Percentiles rank a stretch among this genome's conserved stretches.
Evolutionary conservation across 2,797 vertebrate species (phyloP).

Genomic region (Buphagus erythrorhynchus): DNA sequence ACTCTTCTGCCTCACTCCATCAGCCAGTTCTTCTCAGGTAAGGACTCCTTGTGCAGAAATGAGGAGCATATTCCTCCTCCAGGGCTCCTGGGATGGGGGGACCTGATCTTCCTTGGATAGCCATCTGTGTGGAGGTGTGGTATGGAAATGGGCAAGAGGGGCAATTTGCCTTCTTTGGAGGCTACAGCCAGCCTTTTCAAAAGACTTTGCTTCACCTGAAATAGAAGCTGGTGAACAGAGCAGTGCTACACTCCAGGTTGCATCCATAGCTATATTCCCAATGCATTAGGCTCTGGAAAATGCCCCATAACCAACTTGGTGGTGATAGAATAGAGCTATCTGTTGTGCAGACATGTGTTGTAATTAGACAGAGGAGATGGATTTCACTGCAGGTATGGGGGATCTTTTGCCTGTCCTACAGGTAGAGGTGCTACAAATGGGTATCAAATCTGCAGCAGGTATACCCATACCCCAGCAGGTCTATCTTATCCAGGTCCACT

Average conservation of each 20-base stretch:
- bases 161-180: background rate
- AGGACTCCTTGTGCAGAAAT: slow-evolving; percentile 50
- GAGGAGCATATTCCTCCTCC: background rate
- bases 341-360: background rate
- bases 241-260: background rate
- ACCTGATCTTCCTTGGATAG: background rate
- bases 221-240: background rate
- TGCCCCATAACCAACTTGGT: background rate
- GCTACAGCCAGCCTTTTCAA: slow-evolving; percentile 15
- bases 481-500: background rate
- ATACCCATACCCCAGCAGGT: background rate
- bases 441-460: background rate
- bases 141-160: background rate
- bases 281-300: slow-evolving; percentile 11
- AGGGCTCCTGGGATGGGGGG: background rate
- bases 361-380: background rate
- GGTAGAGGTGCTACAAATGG: too few species aligned
- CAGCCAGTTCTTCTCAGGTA: slow-evolving; percentile 95
- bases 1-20: slow-evolving; percentile 94
- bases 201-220: slow-evolving; percentile 22
- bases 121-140: background rate
- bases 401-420: background rate
- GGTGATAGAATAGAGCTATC: background rate
- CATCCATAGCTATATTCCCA: slow-evolving; percentile 2
- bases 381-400: background rate